Base-by-base conservation (phyloP, 64 coral and sea anemone species). In the Anthopleura sola region DNA sequence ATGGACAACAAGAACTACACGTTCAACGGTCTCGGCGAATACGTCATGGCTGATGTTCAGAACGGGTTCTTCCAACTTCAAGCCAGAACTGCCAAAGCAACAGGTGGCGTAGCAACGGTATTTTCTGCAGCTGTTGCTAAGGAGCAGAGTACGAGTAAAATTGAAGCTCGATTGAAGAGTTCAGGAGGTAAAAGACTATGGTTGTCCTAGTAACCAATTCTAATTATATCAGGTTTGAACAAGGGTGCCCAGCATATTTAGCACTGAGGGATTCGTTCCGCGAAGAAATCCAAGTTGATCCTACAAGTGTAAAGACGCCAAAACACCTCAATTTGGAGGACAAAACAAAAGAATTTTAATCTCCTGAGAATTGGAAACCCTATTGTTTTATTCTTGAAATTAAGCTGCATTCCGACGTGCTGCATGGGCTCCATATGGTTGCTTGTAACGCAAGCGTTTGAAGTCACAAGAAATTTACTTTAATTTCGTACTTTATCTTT, bases 21-120 rank as follows among this genome's bases (percentile, higher is more conserved):
- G 13, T 91, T 91, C 24, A 91, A 91, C 28, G 90, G 90, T 11
- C 64, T 83, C 2, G 90, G 90, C 13, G 90, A 91, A 74, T 91
- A 87, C 60, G 37, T 64, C 1, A 81, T 91, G 75, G 13, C 79
- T 6, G 37, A 86, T 29, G 60, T 84, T 6, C 39, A 86, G 39
- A 47, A 83, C 37, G 85, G 85, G 21, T 68, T 37, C 19, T 91
- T 91, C 49, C 56, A 83, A 11, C 85, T 91, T 29, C 90, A 91
- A 32, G 90, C 90, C 28, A 91, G 90, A 53, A 91, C 90, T 58
- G 28, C 37, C 2, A 55, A 50, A 78, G 90, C 90, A 11, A 37
- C 33, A 7, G 85, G 78, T 44, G 85, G 54, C 24, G 58, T 60
- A 1, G 90, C 78, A 14, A 87, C 90, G 33, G 85, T 91, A 37